Base-by-base conservation (phyloP, 2,888 invertebrate species). In the Diaperis boleti region DNA sequence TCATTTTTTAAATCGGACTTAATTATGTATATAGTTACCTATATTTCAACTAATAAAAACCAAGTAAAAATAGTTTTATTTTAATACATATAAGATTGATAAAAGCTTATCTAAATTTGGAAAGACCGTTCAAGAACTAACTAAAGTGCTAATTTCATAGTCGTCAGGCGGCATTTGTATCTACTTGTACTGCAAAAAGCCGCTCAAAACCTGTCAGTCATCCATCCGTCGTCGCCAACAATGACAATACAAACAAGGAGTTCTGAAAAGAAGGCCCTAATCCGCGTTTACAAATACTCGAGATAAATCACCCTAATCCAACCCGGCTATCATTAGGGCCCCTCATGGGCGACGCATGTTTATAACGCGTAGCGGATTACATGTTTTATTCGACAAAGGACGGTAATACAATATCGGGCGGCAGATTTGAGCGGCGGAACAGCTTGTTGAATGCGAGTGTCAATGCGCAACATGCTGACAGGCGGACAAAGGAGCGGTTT, bases 401-500 rank as follows among this genome's bases (percentile, higher is more conserved):
- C 70, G 70, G 73, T 68, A 72, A 74, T 71, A 73, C 72, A 72
- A 73, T 60, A 59, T 73, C 71, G 71, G 69, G 68, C 68, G 69
- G 66, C 68, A 72, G 70, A 68, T 70, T 70, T 67, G 69, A 69
- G 65, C 67, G 72, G 67, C 71, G 72, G 72, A 74, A 74, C 75
- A 74, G 78, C 78, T 78, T 78, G 78, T 78, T 78, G 78, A 77
- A 76, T 77, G 74, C 71, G 68, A 71, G 77, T 76, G 77, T 78
- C 78, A 78, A 78, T 78, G 78, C 75, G 76, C 74, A 73, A 76
- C 76, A 75, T 69, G 79, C 74, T 79, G 79, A 80, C 79, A 79
- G 75, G 69, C 72, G 75, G 77, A 81, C 79, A 79, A 80, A 79
- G 77, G 76, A 78, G 78, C 77, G 79, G 79, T 79, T 80, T 80